Conservation (phyloP, 2,113 vertebrate species). For the Corvus hawaiiensis region DNA sequence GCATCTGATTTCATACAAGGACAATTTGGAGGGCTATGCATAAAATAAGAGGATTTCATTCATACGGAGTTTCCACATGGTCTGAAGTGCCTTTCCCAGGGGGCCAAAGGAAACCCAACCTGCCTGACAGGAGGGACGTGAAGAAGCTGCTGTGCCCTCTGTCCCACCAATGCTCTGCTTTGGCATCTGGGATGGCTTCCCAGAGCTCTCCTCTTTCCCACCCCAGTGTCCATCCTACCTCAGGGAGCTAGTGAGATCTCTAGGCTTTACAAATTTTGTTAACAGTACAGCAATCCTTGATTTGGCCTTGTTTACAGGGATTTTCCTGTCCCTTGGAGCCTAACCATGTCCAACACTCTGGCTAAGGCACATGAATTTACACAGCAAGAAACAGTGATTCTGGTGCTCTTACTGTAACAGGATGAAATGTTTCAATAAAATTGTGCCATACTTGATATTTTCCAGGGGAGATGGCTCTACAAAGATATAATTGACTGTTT, state of each 20-base stretch:
- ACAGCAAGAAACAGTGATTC: neutral
- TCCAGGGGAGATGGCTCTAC: neutral
- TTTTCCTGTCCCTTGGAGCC: neutral
- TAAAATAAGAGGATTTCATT: neutral
- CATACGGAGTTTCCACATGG: neutral
- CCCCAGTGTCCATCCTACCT: too few species aligned
- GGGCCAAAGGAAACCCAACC: neutral
- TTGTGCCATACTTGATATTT: neutral
- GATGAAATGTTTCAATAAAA: neutral
- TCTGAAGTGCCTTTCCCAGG: neutral
- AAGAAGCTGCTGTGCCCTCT: neutral
- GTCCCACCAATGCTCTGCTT: neutral
- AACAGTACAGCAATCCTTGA: neutral
- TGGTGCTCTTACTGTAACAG: neutral
- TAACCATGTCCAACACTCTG: neutral
- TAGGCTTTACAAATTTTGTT: neutral
- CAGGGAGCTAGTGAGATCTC: neutral
- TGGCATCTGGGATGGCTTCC: neutral
- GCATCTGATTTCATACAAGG: slow-evolving; percentile 24
- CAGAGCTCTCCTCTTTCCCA: neutral
- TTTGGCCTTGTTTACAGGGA: neutral
- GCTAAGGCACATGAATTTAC: neutral
- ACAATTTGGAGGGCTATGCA: slow-evolving; percentile 5
- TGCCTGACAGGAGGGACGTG: neutral
- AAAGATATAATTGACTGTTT: neutral